These are phyloP conservation scores for Kryphioiulus occultus DNA, from an alignment of 2,888 invertebrate genomes.

Conservation along the genomic window DNA sequence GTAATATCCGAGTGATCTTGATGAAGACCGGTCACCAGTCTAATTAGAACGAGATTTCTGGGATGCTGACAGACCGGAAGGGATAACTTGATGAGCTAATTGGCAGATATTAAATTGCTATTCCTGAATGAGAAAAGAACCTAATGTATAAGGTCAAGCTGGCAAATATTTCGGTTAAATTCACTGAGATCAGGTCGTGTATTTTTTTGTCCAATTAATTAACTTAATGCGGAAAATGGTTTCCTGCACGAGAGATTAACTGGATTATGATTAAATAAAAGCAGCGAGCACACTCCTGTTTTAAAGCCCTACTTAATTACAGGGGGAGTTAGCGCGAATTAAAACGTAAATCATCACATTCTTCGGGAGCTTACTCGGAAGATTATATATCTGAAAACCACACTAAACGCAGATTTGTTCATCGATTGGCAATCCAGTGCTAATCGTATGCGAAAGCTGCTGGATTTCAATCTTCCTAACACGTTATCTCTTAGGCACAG, in stretches of 20 bases:
- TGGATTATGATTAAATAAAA: constrained; percentile 29
- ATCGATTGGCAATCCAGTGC: constrained; percentile 17
- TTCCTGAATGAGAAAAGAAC: background rate
- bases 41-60: background rate
- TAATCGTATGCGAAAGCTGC: background rate
- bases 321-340: background rate
- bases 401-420: constrained; percentile 11
- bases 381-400: constrained; percentile 1
- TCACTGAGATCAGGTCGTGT: background rate
- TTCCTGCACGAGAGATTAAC: background rate
- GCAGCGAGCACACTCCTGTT: background rate
- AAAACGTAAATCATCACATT: constrained; percentile 26
- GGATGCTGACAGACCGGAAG: background rate
- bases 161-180: background rate
- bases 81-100: background rate
- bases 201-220: background rate
- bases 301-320: background rate
- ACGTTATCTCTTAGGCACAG: background rate
- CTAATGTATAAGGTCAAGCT: background rate
- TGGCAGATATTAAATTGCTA: background rate
- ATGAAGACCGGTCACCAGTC: background rate
- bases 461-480: background rate
- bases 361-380: background rate
- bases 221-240: background rate
- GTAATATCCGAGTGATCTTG: background rate